phyloP scores from a whole-genome alignment of 2,888 invertebrate species.

The Eilema griseolum region DNA sequence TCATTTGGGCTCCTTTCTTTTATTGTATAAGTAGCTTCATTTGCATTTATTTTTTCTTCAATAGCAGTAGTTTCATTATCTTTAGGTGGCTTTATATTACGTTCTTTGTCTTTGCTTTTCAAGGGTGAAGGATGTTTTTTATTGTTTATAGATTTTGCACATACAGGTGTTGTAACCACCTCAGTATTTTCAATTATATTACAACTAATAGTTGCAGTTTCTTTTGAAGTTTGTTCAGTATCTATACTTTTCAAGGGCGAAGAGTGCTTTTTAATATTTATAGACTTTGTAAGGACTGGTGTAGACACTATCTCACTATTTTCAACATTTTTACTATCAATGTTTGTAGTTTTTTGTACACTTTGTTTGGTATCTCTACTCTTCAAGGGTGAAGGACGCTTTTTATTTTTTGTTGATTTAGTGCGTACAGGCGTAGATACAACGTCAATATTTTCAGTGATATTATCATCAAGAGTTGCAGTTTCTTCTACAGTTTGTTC shows the following conservation, averaged over 20 bases:
- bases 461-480: background rate
- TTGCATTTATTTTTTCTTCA: constrained; percentile 9
- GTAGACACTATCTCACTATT: too few relatives aligned
- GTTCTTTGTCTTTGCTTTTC: constrained; percentile 4
- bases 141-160: constrained; percentile 53
- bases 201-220: background rate
- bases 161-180: constrained; percentile 45
- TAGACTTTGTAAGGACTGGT: too few relatives aligned
- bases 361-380: background rate
- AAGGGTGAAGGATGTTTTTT: constrained; percentile 39
- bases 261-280: too few relatives aligned
- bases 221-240: background rate
- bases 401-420: constrained; percentile 57
- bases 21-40: constrained; percentile 28
- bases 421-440: constrained; percentile 46
- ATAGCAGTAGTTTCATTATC: constrained; percentile 13
- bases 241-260: too few relatives aligned
- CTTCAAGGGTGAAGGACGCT: constrained; percentile 25
- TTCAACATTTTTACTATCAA: too few relatives aligned
- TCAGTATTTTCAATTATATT: constrained; percentile 10
- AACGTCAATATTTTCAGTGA: constrained; percentile 19
- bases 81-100: background rate
- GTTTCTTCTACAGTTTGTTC: constrained; percentile 21
- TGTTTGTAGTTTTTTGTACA: too few relatives aligned
- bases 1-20: constrained; percentile 72